A percentile compares a stretch with the other conserved stretches of the same genome.
phyloP scores from a whole-genome alignment of 2,888 invertebrate genomes.

The Boloria euphrosyne region DNA sequence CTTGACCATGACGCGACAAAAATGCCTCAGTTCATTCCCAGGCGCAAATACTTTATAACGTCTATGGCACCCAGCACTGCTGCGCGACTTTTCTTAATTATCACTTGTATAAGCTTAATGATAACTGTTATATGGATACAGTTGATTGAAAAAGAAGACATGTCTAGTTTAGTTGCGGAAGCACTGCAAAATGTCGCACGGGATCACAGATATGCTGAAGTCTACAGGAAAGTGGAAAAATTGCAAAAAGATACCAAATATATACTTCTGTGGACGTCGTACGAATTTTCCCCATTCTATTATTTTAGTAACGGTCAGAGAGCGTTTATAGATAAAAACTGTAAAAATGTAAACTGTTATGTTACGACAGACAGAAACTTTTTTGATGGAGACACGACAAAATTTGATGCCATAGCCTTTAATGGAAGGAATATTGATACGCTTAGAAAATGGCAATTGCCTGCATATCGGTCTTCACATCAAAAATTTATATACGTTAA shows the following conservation, averaged over 20 bases:
- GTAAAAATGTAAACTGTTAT: constrained; percentile 63
- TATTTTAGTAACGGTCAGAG: constrained; percentile 58
- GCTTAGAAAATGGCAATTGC: constrained; percentile 46
- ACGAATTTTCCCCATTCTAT: constrained; percentile 58
- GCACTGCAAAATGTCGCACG: constrained; percentile 58
- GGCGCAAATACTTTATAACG: constrained; percentile 39
- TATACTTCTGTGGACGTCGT: constrained; percentile 63
- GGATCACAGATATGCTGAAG: constrained; percentile 60
- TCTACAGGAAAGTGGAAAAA: constrained; percentile 56
- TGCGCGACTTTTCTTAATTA: constrained; percentile 53
- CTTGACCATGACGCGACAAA: constrained; percentile 53
- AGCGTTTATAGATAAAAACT: constrained; percentile 63
- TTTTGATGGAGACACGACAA: constrained; percentile 53
- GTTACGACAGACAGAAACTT: constrained; percentile 56
- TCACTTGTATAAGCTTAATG: constrained; percentile 53
- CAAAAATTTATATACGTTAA: constrained; percentile 71
- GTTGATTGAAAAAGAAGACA: constrained; percentile 43
- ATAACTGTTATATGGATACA: constrained; percentile 57
- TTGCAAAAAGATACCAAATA: constrained; percentile 61
- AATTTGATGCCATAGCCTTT: constrained; percentile 66
- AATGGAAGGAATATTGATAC: constrained; percentile 59
- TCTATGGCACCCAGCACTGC: constrained; percentile 51
- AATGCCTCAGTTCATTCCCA: constrained; percentile 45
- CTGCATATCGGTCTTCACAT: constrained; percentile 51
- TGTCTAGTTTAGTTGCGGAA: constrained; percentile 51